phyloP scores from a whole-genome alignment of 2,113 vertebrate species.

The Ailurus styani region DNA sequence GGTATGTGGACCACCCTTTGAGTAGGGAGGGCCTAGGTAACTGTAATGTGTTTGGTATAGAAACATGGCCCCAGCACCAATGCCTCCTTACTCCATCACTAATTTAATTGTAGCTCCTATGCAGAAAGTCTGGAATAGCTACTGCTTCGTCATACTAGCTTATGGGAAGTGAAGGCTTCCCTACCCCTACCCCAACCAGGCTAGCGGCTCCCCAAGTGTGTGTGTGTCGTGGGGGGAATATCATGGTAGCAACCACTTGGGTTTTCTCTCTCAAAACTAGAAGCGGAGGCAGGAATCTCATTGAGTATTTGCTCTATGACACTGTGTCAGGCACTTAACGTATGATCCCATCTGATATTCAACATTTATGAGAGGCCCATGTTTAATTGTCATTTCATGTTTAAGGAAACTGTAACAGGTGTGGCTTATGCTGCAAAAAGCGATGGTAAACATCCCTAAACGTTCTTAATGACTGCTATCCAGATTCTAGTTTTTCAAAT shows the following conservation, averaged over 20 bases:
- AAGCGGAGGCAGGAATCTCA: neutral
- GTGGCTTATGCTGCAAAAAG: neutral
- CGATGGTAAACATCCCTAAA: neutral
- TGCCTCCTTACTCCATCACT: neutral
- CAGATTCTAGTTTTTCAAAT: neutral
- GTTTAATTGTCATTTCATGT: neutral
- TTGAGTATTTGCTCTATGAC: neutral
- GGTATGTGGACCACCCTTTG: neutral
- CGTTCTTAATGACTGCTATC: neutral
- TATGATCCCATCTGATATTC: neutral
- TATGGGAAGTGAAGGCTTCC: accelerated
- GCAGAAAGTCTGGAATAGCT: neutral
- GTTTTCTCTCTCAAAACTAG: neutral
- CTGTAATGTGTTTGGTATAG: neutral
- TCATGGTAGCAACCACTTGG: neutral
- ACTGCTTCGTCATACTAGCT: accelerated
- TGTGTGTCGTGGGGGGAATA: too few relatives aligned
- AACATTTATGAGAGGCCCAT: neutral
- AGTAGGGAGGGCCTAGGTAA: neutral
- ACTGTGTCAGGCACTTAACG: neutral
- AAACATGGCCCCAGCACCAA: neutral
- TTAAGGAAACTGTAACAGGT: neutral
- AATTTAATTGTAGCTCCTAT: neutral
- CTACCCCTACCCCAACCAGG: accelerated
- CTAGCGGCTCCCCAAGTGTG: too few relatives aligned